Conservation (phyloP, 2,888 invertebrate genomes). For the Plemyria rubiginata region DNA sequence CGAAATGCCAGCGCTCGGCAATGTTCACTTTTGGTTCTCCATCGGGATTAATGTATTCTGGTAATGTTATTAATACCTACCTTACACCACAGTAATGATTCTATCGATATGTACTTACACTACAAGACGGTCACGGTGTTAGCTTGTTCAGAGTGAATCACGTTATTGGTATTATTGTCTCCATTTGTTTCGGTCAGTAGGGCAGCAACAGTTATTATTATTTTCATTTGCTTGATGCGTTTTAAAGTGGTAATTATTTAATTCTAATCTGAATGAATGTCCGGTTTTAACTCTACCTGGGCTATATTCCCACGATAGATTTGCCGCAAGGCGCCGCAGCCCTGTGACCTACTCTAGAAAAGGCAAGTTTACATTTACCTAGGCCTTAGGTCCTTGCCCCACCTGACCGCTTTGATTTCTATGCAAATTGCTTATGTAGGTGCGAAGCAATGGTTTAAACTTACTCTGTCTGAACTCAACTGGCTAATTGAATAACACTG, state of each 20-base stretch:
- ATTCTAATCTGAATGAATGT: neutral
- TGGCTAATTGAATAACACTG: neutral
- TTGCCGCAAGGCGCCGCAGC: slow-evolving; percentile 43
- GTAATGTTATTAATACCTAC: slow-evolving; percentile 47
- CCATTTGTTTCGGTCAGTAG: slow-evolving; percentile 34
- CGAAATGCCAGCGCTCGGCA: slow-evolving; percentile 27
- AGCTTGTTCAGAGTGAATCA: slow-evolving; percentile 43
- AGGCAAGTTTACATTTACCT: slow-evolving; percentile 36
- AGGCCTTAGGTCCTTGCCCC: slow-evolving; percentile 2
- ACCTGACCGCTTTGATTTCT: neutral
- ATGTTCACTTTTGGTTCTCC: slow-evolving; percentile 24
- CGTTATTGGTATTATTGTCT: slow-evolving; percentile 33
- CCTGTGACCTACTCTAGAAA: slow-evolving; percentile 53
- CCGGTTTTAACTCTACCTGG: neutral
- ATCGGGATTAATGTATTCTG: slow-evolving; percentile 46
- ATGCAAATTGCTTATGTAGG: neutral
- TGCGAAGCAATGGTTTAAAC: neutral
- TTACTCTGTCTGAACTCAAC: neutral
- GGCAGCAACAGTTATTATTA: slow-evolving; percentile 29
- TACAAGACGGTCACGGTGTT: slow-evolving; percentile 37
- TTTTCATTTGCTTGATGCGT: slow-evolving; percentile 12
- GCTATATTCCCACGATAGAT: slow-evolving; percentile 1
- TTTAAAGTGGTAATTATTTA: slow-evolving; percentile 13
- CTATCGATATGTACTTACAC: slow-evolving; percentile 19
- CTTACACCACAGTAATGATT: slow-evolving; percentile 26